These are phyloP conservation scores for Nyctalus aviator DNA, from an alignment of 2,797 vertebrate genomes.

Conservation along the genomic window DNA sequence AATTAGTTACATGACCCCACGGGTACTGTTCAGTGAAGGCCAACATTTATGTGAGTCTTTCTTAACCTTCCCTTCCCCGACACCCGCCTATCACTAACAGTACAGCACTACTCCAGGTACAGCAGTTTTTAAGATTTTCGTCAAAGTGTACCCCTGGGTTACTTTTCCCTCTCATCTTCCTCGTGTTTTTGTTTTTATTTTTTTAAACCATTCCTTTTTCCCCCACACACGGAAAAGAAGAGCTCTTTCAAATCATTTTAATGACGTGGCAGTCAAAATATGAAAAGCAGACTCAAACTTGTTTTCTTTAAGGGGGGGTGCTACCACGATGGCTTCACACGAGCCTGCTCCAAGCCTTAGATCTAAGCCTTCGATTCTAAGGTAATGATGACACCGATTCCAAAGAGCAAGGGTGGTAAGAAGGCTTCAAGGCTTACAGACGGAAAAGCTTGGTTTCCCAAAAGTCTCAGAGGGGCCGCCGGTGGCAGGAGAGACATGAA, in stretches of 20 bases:
- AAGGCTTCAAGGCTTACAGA: neutral
- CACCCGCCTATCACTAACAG: neutral
- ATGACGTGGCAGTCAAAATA: slow-evolving; percentile 63
- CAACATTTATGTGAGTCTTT: neutral
- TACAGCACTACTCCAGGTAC: neutral
- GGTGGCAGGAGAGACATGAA: neutral
- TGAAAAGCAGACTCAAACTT: neutral
- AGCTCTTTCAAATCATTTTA: slow-evolving; percentile 67
- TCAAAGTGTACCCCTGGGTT: neutral
- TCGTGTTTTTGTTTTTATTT: neutral
- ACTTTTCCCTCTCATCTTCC: neutral
- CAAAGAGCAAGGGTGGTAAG: neutral
- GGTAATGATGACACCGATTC: neutral
- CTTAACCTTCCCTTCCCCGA: neutral
- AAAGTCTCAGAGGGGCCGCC: neutral
- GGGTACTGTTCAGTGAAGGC: neutral
- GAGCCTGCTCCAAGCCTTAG: neutral
- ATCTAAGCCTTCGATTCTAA: neutral
- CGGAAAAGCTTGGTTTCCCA: neutral
- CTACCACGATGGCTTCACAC: neutral
- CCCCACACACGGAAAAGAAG: slow-evolving; percentile 12
- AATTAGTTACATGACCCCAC: neutral
- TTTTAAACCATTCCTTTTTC: neutral
- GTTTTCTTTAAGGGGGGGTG: neutral
- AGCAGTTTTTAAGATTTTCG: neutral